Conservation (phyloP, 2,113 vertebrate species). For the Cyrtonyx montezumae region DNA sequence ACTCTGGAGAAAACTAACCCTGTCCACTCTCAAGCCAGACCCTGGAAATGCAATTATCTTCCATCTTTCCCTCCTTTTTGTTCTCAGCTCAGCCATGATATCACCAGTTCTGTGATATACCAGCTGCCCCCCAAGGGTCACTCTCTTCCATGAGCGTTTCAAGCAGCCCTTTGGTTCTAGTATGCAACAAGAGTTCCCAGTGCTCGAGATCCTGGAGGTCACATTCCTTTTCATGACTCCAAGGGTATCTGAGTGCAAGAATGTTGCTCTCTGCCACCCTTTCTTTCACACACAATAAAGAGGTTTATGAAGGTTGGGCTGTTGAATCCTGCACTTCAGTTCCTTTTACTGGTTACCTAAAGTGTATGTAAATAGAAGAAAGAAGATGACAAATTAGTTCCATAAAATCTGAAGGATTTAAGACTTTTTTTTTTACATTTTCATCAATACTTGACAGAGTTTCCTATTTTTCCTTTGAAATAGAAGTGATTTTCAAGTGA, state of each 20-base stretch:
- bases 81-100: background rate
- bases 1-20: background rate
- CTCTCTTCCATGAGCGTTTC: background rate
- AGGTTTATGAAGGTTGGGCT: background rate
- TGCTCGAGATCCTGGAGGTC: background rate
- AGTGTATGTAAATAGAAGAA: background rate
- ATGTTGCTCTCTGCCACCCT: background rate
- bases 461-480: background rate
- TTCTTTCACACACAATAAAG: background rate
- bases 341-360: background rate
- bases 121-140: fast-evolving
- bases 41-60: background rate
- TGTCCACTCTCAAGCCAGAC: background rate
- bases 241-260: fast-evolving
- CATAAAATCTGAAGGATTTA: background rate
- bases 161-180: background rate
- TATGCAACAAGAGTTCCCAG: background rate
- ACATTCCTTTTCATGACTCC: background rate
- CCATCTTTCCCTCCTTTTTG: background rate
- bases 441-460: background rate
- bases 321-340: background rate
- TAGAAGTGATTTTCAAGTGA: background rate
- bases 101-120: background rate
- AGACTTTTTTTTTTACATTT: background rate
- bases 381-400: background rate